Conservation (phyloP, 2,888 invertebrate species). For the Nephrotoma guestfalica region DNA sequence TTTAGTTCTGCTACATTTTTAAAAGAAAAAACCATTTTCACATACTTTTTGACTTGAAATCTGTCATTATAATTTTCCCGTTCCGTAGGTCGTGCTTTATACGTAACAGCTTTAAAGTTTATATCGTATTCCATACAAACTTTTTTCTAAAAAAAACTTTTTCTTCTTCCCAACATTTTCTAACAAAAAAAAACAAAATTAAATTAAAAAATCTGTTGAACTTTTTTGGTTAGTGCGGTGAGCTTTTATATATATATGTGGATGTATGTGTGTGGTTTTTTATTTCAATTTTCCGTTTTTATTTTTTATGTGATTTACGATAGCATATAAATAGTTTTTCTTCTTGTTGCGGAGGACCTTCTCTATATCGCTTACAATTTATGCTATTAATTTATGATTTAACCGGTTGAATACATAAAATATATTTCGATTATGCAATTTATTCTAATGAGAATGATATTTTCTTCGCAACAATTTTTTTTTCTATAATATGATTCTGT, state of each 20-base stretch:
- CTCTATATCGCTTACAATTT: too few relatives aligned
- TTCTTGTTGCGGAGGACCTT: background rate
- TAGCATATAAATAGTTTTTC: background rate
- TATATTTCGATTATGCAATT: background rate
- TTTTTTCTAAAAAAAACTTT: background rate
- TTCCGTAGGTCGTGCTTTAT: background rate
- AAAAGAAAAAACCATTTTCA: background rate
- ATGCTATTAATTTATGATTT: background rate
- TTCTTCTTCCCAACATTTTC: background rate
- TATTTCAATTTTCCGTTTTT: background rate
- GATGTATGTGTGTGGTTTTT: background rate
- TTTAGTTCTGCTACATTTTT: too few relatives aligned
- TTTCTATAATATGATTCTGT: background rate
- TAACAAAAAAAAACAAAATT: background rate
- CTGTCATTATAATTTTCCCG: background rate
- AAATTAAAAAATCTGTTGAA: background rate
- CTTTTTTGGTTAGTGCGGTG: background rate
- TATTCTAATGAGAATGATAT: background rate
- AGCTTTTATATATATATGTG: background rate
- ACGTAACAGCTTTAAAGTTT: background rate
- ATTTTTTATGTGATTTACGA: background rate
- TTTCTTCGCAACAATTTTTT: background rate
- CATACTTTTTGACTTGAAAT: background rate
- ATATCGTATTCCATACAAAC: background rate
- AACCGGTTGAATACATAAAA: background rate